Base-by-base conservation (phyloP, 2,888 invertebrate species). In the Anoncus sp. region DNA sequence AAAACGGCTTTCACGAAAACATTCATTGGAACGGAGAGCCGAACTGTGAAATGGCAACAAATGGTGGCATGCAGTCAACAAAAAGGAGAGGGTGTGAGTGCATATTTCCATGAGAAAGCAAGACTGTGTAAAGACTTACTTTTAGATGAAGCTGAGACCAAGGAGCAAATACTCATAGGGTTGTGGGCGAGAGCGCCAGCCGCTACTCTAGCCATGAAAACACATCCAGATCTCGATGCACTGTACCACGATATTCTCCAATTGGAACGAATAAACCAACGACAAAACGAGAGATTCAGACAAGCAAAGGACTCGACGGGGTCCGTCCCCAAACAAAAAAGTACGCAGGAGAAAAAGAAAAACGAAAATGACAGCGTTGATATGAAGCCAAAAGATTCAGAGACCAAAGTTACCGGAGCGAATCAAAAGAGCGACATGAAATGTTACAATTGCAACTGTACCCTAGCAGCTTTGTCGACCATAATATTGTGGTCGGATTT, bases 111-210 rank as follows among this genome's bases (percentile, higher is more conserved):
- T 14, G 12, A 14, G 1, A 75, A 75, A 27, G 60, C 38, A 27
- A 40, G 14, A 10, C 12, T 66, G 16, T 75, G 74, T 40, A 14
- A 14, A 2, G 67, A 59, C 0, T 16, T 67, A 9, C 20, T 24
- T 12, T 16, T 75, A 3, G 20, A 35, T 3, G 22, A 27, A 6
- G 10, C 20, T 2, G 57, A 75, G 18, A 62, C 47, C 1, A 75
- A 67, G 31, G 62, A 72, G 3, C 72, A 72, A 72, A 24, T 72
- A 14, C 47, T 62, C 14, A 27, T 72, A 14, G 72, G 53, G 12
- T 18, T 63, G 14, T 51, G 24, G 40, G 22, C 71, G 12, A 45
- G 40, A 18, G 31, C 3, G 51, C 60, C 10, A 27, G 49, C 4
- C 51, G 47, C 22, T 27, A 20, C 45, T 7, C 7, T 31, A 31